phyloP scores from a whole-genome alignment of 2,797 vertebrate genomes.

The Sebastes trivittatus region DNA sequence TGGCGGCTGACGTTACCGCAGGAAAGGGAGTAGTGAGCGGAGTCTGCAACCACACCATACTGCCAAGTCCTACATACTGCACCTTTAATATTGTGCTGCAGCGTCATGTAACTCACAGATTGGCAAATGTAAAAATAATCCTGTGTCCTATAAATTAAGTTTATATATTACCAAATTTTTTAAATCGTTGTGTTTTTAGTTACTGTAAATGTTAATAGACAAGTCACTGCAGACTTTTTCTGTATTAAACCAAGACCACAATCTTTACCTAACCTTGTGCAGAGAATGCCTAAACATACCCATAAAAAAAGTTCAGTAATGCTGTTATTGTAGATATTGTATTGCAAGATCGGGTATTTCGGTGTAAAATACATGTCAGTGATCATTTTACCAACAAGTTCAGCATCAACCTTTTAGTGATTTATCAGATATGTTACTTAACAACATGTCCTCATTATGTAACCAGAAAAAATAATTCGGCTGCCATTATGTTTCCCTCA shows the following conservation, averaged over 20 bases:
- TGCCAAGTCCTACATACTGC: no score
- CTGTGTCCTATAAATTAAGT: no score
- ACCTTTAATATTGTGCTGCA: background rate
- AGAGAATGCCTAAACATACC: background rate
- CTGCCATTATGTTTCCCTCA: no score
- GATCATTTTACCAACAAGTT: background rate
- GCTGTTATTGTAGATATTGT: background rate
- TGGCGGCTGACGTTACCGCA: no score
- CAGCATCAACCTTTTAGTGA: background rate
- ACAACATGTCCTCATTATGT: background rate
- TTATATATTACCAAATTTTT: no score
- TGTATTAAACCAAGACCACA: background rate
- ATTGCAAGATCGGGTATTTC: background rate
- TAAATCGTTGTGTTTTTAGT: no score
- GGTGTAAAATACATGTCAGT: no score
- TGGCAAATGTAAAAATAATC: background rate
- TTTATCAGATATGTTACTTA: background rate
- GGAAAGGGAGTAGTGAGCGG: no score
- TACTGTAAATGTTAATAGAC: background rate
- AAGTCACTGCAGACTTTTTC: background rate
- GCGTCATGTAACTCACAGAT: no score
- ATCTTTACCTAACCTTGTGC: background rate
- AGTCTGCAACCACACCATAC: no score
- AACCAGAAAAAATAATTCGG: background rate
- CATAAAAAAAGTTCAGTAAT: background rate